Conservation (phyloP, 2,888 invertebrate genomes). For the Phyto melanocephala region DNA sequence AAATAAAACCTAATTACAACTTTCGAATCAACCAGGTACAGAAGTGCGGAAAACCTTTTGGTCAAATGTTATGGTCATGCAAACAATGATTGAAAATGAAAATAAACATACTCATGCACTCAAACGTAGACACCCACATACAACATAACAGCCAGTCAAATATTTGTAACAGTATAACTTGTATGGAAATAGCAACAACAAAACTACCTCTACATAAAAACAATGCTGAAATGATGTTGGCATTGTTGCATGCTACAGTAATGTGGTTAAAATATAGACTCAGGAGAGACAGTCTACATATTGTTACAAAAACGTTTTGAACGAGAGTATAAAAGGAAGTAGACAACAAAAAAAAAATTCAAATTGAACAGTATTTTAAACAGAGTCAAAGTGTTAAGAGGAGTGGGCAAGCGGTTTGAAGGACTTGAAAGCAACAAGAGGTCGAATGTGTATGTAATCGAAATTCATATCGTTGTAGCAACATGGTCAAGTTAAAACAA, state of each 20-base stretch:
- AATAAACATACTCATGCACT: background rate
- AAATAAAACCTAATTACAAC: too few relatives aligned
- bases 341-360: constrained; percentile 13
- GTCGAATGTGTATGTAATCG: constrained; percentile 42
- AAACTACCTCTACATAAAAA: constrained; percentile 41
- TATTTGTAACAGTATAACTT: constrained; percentile 39
- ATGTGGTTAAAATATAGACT: constrained; percentile 22
- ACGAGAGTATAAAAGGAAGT: background rate
- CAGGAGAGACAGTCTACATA: constrained; percentile 28
- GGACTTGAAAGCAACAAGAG: constrained; percentile 23
- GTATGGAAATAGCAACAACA: constrained; percentile 10
- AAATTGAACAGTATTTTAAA: constrained; percentile 28
- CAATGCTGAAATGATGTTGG: constrained; percentile 43
- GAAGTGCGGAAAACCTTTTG: constrained; percentile 21
- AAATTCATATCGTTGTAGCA: constrained; percentile 53
- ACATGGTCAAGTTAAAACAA: constrained; percentile 54
- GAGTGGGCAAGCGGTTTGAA: background rate
- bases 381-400: background rate
- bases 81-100: constrained; percentile 45
- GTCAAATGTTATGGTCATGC: constrained; percentile 10
- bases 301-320: background rate
- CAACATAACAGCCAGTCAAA: constrained; percentile 8
- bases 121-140: background rate
- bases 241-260: constrained; percentile 37
- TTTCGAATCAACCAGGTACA: background rate